phyloP scores from a whole-genome alignment of 2,888 invertebrate species.

The Diaprepes abbreviatus region DNA sequence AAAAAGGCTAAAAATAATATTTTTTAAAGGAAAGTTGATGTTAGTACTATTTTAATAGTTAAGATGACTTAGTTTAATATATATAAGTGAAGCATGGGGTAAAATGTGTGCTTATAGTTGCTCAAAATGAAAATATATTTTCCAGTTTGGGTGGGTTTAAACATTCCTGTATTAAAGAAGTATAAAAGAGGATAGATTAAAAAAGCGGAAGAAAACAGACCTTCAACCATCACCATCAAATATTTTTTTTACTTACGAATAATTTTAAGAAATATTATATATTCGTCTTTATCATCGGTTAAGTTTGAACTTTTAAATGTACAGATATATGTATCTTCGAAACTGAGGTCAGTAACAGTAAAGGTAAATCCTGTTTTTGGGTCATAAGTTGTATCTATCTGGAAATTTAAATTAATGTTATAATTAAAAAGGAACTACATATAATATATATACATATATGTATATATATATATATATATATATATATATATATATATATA shows the following conservation, averaged over 20 bases:
- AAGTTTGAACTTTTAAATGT: slow-evolving; percentile 51
- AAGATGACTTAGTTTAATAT: too few species aligned
- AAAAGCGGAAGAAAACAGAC: slow-evolving; percentile 37
- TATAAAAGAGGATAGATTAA: too few species aligned
- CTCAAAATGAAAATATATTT: too few species aligned
- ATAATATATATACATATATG: background rate
- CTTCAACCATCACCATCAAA: slow-evolving; percentile 12
- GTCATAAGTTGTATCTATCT: slow-evolving; percentile 64
- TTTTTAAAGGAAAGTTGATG: too few species aligned
- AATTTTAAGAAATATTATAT: slow-evolving; percentile 27
- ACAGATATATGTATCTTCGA: slow-evolving; percentile 60
- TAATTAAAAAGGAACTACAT: background rate
- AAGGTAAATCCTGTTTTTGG: slow-evolving; percentile 68
- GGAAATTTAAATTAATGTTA: slow-evolving; percentile 53
- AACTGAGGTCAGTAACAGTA: slow-evolving; percentile 59
- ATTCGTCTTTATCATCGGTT: slow-evolving; percentile 26
- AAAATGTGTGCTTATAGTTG: too few species aligned
- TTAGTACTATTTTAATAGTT: too few species aligned
- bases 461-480: background rate
- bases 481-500: background rate
- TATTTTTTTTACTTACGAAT: slow-evolving; percentile 55
- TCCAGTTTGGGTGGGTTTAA: too few species aligned
- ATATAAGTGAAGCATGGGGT: too few species aligned
- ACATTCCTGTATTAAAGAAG: background rate
- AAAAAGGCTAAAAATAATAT: too few species aligned